A percentile compares a stretch with the other conserved stretches of the same genome.
Conservation (phyloP, 2,888 invertebrate genomes). For the Morpho helenor region DNA sequence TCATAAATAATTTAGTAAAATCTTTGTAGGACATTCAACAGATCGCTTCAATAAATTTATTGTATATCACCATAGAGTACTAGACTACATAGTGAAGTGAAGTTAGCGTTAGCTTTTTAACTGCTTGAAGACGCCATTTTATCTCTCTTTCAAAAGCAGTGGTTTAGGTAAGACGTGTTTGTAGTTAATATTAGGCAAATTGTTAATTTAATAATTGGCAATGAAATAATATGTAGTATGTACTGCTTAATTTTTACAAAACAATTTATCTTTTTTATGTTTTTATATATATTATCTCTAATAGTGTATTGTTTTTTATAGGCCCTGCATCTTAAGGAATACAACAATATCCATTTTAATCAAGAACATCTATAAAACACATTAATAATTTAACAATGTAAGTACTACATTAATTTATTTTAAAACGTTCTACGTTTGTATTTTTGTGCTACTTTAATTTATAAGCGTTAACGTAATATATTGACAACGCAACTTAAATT, state of each 20-base stretch:
- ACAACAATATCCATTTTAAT: slow-evolving; percentile 41
- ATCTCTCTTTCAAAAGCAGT: slow-evolving; percentile 59
- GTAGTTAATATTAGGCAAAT: too few relatives aligned
- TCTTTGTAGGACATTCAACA: too few relatives aligned
- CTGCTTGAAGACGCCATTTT: slow-evolving; percentile 26
- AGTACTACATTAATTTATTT: slow-evolving; percentile 36
- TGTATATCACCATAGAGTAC: too few relatives aligned
- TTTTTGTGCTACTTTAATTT: slow-evolving; percentile 1
- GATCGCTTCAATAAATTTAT: too few relatives aligned
- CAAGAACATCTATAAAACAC: slow-evolving; percentile 45
- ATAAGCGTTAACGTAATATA: too few relatives aligned
- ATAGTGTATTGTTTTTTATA: slow-evolving; percentile 18
- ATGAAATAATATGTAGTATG: too few relatives aligned
- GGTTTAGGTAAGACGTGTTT: slow-evolving; percentile 66
- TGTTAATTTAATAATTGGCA: too few relatives aligned
- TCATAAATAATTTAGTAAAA: too few relatives aligned
- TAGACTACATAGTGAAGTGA: too few relatives aligned
- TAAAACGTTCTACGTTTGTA: slow-evolving; percentile 7
- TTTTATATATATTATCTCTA: slow-evolving; percentile 1
- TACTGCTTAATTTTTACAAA: too few relatives aligned
- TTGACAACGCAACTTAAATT: too few relatives aligned
- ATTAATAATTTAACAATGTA: slow-evolving; percentile 46
- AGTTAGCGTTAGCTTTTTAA: too few relatives aligned
- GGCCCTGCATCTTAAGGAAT: slow-evolving; percentile 56
- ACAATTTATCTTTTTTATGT: slow-evolving; percentile 2